phyloP scores from a whole-genome alignment of 1,140 invertebrate genomes.

The Bicyclus anynana region DNA sequence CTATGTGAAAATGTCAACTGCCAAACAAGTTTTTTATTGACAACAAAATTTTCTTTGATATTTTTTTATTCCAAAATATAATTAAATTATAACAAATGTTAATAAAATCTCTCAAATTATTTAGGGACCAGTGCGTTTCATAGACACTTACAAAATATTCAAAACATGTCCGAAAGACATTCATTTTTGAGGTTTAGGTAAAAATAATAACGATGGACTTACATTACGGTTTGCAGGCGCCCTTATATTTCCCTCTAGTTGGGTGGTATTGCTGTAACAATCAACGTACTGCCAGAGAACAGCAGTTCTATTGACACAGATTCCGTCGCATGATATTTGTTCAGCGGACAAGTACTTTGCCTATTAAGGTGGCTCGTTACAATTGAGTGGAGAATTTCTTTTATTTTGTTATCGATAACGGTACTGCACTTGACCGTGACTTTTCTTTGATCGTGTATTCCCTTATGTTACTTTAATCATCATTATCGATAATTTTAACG shows the following conservation, averaged over 20 bases:
- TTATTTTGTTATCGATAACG: not conserved
- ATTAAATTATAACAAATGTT: too few species aligned
- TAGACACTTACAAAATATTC: too few species aligned
- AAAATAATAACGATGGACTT: not conserved
- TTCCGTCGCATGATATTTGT: conserved; percentile 1
- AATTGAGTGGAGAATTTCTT: not conserved
- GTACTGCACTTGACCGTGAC: not conserved
- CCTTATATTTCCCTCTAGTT: not conserved
- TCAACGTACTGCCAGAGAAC: conserved; percentile 11
- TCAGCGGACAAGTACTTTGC: not conserved
- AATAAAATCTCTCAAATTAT: too few species aligned
- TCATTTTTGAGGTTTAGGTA: too few species aligned
- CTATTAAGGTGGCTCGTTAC: not conserved
- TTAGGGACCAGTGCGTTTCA: too few species aligned
- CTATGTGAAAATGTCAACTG: too few species aligned
- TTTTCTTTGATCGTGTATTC: not conserved
- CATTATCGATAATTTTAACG: too few species aligned
- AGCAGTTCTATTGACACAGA: conserved; percentile 13
- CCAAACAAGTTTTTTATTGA: too few species aligned
- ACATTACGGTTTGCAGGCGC: not conserved
- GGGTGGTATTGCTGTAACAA: conserved; percentile 6
- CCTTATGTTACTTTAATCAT: too few species aligned
- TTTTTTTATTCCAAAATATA: too few species aligned
- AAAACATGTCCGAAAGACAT: too few species aligned
- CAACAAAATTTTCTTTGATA: too few species aligned